A percentile compares a stretch with the other conserved stretches of the same genome.
Conservation (phyloP, 2,888 invertebrate genomes). For the Scaptomyza flava region DNA sequence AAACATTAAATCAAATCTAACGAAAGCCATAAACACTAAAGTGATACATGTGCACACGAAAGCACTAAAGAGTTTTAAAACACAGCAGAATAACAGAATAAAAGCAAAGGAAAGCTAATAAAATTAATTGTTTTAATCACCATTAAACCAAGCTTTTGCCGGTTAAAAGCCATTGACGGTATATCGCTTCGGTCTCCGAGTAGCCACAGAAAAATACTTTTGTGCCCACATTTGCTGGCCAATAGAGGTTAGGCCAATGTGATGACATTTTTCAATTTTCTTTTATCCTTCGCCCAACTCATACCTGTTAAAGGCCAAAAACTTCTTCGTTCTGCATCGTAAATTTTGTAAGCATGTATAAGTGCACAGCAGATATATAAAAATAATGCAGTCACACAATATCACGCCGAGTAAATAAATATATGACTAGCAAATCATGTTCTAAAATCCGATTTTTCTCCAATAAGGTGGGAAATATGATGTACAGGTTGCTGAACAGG, state of each 20-base stretch:
- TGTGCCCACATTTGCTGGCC: conserved; percentile 12
- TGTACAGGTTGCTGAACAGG: neutral
- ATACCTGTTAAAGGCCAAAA: neutral
- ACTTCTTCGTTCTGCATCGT: neutral
- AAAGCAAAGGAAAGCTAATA: conserved; percentile 4
- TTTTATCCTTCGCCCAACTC: neutral
- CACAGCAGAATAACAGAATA: neutral
- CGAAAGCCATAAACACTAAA: neutral
- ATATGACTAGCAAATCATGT: too few relatives aligned
- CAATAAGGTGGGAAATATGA: neutral
- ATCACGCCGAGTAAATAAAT: neutral
- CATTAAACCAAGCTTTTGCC: neutral
- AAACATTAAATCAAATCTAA: neutral
- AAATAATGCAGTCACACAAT: neutral
- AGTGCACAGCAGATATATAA: neutral
- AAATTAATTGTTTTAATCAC: conserved; percentile 49
- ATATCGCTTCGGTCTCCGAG: neutral
- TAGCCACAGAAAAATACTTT: neutral
- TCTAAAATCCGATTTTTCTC: too few relatives aligned
- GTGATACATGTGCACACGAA: neutral
- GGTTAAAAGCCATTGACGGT: neutral
- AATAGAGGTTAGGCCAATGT: conserved; percentile 6
- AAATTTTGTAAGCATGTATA: neutral
- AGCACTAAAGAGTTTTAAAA: neutral
- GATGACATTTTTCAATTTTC: conserved; percentile 24